Conservation (phyloP, 1,140 invertebrate species). For the Agrypnia vestita region DNA sequence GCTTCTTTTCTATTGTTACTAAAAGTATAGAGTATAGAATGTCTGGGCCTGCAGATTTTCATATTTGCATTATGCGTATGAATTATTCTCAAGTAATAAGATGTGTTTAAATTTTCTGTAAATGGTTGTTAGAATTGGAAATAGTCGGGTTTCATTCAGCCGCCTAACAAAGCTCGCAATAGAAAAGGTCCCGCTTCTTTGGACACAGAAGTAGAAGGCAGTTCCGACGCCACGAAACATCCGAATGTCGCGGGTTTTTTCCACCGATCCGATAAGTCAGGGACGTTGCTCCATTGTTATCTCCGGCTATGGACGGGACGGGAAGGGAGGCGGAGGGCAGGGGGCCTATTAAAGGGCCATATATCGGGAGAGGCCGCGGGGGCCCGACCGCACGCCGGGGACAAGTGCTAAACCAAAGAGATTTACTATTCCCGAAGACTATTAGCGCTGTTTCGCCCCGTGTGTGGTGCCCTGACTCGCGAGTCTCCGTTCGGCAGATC, state of each 20-base stretch:
- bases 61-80: too few species aligned
- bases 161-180: neutral
- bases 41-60: too few species aligned
- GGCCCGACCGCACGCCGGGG: constrained; percentile 54
- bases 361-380: constrained; percentile 44
- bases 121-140: neutral
- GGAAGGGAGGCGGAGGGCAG: neutral
- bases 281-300: constrained; percentile 39
- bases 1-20: too few species aligned
- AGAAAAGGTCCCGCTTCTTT: neutral
- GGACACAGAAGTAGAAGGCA: neutral
- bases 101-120: too few species aligned
- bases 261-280: constrained; percentile 27
- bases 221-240: constrained; percentile 11
- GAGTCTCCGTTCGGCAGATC: neutral
- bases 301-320: neutral
- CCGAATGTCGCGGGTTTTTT: constrained; percentile 22
- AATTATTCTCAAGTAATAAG: too few species aligned
- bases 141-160: neutral
- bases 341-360: constrained; percentile 52
- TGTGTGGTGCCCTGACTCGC: constrained; percentile 27
- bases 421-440: constrained; percentile 56
- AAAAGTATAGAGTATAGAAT: too few species aligned
- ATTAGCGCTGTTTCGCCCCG: constrained; percentile 57
- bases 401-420: constrained; percentile 47